phyloP scores from a whole-genome alignment of 2,797 vertebrate genomes.

The Rhinophrynus dorsalis region DNA sequence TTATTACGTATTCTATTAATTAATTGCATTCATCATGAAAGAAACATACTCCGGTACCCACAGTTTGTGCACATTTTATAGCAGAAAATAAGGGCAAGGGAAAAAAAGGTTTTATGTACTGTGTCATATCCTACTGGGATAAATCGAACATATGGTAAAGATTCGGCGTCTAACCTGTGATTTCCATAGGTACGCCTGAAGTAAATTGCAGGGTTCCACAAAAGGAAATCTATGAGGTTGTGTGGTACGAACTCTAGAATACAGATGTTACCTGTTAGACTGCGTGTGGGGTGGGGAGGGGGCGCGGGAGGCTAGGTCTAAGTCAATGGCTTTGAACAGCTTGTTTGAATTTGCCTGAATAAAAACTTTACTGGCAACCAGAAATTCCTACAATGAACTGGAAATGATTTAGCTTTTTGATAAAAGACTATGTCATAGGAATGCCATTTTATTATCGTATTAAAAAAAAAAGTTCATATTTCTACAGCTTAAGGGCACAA shows the following conservation, averaged over 20 bases:
- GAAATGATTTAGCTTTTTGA: slow-evolving; percentile 46
- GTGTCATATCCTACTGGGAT: slow-evolving; percentile 26
- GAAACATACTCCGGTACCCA: neutral
- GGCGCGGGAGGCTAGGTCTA: neutral
- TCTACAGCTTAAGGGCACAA: slow-evolving; percentile 45
- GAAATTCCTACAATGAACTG: slow-evolving; percentile 57
- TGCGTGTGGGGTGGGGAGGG: slow-evolving; percentile 29
- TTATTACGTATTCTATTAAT: slow-evolving; percentile 16
- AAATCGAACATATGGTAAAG: slow-evolving; percentile 22
- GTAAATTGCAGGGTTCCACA: slow-evolving; percentile 19
- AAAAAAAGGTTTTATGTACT: slow-evolving; percentile 15
- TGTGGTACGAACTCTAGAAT: slow-evolving; percentile 13
- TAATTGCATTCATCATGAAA: slow-evolving; percentile 2
- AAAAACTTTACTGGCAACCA: slow-evolving; percentile 56
- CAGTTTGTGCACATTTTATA: slow-evolving; percentile 6
- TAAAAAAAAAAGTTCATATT: slow-evolving; percentile 51
- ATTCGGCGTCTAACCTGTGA: slow-evolving; percentile 13
- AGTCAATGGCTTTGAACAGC: slow-evolving; percentile 32
- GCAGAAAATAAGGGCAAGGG: neutral
- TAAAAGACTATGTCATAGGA: slow-evolving; percentile 50
- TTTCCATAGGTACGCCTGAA: slow-evolving; percentile 37
- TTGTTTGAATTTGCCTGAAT: slow-evolving; percentile 65
- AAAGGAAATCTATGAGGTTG: slow-evolving; percentile 21
- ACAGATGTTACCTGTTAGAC: slow-evolving; percentile 46
- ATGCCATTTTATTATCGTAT: slow-evolving; percentile 51